Percentiles rank a stretch among this genome's conserved stretches.
Conservation (phyloP, 2,113 vertebrate species). For the Pteruthius melanotis region DNA sequence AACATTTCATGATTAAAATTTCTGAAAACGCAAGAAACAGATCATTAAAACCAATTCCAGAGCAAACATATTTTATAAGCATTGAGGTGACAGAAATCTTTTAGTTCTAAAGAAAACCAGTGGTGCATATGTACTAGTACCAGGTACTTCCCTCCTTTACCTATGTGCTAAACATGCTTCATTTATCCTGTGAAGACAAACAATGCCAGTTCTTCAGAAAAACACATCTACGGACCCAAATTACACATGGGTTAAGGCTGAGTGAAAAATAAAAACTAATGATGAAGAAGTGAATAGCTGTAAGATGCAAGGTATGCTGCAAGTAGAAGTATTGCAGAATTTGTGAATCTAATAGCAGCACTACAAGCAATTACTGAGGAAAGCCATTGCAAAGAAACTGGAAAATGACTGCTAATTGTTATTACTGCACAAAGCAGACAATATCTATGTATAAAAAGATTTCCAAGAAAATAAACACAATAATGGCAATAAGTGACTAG, state of each 20-base stretch:
- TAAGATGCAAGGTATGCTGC: neutral
- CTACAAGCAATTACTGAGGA: neutral
- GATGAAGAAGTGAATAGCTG: neutral
- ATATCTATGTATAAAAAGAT: neutral
- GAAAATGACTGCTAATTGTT: neutral
- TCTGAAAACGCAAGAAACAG: neutral
- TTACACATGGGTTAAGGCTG: neutral
- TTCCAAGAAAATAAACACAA: neutral
- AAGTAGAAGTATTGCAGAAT: neutral
- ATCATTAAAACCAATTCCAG: neutral
- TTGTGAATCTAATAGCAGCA: neutral
- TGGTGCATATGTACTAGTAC: neutral
- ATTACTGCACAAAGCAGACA: neutral
- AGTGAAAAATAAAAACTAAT: neutral
- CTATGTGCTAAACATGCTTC: neutral
- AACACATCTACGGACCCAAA: neutral
- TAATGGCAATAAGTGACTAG: neutral
- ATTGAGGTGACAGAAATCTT: neutral
- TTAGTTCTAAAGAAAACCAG: neutral
- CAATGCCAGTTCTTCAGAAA: neutral
- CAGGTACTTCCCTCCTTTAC: neutral
- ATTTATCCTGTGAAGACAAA: neutral
- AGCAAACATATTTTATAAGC: neutral
- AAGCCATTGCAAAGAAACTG: neutral
- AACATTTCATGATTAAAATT: neutral